These are phyloP conservation scores for Plestiodon gilberti DNA, from an alignment of 2,113 vertebrate genomes.

Conservation along the genomic window DNA sequence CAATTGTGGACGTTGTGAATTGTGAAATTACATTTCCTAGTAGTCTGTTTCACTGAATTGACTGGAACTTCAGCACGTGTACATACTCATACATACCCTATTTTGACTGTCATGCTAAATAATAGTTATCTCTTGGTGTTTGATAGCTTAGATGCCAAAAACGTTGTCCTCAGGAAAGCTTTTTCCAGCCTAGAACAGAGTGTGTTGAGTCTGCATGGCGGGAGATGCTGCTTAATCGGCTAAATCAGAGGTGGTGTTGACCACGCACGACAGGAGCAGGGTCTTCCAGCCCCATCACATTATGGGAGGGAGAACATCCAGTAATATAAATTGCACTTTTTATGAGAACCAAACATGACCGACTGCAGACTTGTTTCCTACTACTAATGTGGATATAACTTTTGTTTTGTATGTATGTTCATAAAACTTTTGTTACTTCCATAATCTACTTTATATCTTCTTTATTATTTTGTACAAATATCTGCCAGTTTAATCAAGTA, in stretches of 20 bases:
- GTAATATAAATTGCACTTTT: not conserved
- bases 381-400: not conserved
- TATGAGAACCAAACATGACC: not conserved
- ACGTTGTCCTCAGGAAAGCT: not conserved
- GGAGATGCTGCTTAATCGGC: not conserved
- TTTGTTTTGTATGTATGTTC: too few relatives aligned
- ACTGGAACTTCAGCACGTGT: not conserved
- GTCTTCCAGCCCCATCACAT: not conserved
- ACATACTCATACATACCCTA: not conserved
- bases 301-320: not conserved
- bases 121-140: not conserved
- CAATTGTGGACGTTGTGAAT: not conserved
- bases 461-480: not conserved
- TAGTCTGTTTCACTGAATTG: not conserved
- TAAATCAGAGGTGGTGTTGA: not conserved
- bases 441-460: not conserved
- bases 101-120: not conserved
- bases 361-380: not conserved
- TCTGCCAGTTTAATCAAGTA: too few relatives aligned
- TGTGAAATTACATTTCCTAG: not conserved
- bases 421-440: not conserved
- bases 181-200: not conserved
- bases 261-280: not conserved
- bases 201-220: not conserved
- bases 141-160: not conserved